These are phyloP conservation scores for Dryobotodes eremita DNA, from an alignment of 2,888 invertebrate genomes.

Conservation along the genomic window DNA sequence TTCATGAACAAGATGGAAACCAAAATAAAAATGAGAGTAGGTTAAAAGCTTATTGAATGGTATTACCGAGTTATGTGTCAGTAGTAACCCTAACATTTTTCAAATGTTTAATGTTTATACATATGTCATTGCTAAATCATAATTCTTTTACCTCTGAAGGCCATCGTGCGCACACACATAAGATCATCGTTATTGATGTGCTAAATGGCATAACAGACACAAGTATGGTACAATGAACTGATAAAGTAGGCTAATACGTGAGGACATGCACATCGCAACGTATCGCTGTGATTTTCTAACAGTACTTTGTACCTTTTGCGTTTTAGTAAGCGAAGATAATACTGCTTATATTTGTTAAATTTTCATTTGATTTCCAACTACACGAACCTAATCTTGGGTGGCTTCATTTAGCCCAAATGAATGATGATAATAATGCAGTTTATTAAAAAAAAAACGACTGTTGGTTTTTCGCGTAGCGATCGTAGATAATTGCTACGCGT, in stretches of 20 bases:
- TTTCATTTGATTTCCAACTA: not conserved
- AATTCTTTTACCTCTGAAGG: slow-evolving; percentile 40
- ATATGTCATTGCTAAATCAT: slow-evolving; percentile 25
- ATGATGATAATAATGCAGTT: not conserved
- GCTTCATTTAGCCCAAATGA: not conserved
- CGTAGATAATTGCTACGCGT: slow-evolving; percentile 26
- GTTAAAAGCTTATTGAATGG: slow-evolving; percentile 19
- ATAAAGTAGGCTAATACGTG: slow-evolving; percentile 69
- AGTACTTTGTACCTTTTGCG: slow-evolving; percentile 35
- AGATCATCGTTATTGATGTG: slow-evolving; percentile 51
- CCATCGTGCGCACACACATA: slow-evolving; percentile 35
- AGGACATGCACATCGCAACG: slow-evolving; percentile 61
- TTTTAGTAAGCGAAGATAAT: slow-evolving; percentile 15
- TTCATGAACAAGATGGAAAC: slow-evolving; percentile 8
- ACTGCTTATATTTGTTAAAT: not conserved
- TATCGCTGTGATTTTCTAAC: slow-evolving; percentile 58
- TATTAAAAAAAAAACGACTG: not conserved
- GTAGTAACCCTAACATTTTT: not conserved
- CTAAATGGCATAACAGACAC: slow-evolving; percentile 51
- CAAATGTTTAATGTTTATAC: slow-evolving; percentile 23
- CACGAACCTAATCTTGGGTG: not conserved
- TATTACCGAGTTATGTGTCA: slow-evolving; percentile 6
- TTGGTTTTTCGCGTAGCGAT: slow-evolving; percentile 10
- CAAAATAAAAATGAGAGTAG: slow-evolving; percentile 22
- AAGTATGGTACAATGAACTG: slow-evolving; percentile 67